Base-by-base conservation (phyloP, 2,113 vertebrate species). In the Xyrauchen texanus region DNA sequence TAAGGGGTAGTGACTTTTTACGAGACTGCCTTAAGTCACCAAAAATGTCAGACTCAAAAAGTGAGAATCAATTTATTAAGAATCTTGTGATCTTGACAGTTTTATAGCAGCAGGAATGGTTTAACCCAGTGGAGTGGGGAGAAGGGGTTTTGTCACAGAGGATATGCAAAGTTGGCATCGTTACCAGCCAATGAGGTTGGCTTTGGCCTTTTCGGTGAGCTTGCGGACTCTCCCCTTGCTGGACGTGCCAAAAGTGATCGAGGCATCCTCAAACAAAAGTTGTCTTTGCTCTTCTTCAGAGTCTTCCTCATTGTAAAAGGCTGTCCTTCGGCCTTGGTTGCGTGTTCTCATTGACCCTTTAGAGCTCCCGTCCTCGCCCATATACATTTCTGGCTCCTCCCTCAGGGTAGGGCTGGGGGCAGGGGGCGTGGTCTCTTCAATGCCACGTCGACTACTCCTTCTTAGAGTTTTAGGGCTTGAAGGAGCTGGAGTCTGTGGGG, bases 181-280 rank as follows among this genome's bases (percentile, higher is more conserved):
- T 93, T 93, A 99, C 98, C 98, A 99, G 91, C 97, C 98, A 83
- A 99, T 99, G 82, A 99, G 95, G 91, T 99, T 99, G 92, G 98
- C 98, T 91, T 99, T 99, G 91, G 98, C 98, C 91, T 98, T 99
- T 88, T 99, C 98, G 86, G 98, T 99, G 92, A 99, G 93, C 90
- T 98, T 99, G 82, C 97, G 95, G 83, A 99, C 97, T 83, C 98
- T 94, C 77, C 98, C 98, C 91, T 98, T 96, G 81, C 97, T 99
- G 79, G 98, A 99, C 60, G 97, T 99, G 84, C 98, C 98, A 78
- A 99, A 99, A 81, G 95, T 98, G 90, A 99, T 95, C 80, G 97
- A 98, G 16, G 97, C 94, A 91, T 99, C 98, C 93, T 99, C 97
- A 60, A 98, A 98, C 85, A 98, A 92, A 86, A 98, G 93, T 91